A percentile compares a stretch with the other conserved stretches of the same genome.
Conservation (phyloP, 1,140 invertebrate species). For the Neelides sp. region DNA sequence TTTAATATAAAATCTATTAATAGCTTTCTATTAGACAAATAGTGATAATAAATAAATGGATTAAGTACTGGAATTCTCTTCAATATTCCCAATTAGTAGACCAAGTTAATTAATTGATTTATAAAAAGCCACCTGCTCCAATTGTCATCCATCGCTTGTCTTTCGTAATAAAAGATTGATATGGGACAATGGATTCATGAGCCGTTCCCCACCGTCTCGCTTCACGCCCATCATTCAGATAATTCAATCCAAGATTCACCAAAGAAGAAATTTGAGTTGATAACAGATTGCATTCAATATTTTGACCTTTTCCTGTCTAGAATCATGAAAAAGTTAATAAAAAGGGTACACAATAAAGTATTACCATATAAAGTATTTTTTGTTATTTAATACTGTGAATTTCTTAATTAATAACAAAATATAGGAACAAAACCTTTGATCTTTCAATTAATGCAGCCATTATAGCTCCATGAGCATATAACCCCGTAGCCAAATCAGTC, state of each 20-base stretch:
- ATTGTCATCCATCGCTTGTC: constrained; percentile 60
- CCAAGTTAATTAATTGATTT: no score
- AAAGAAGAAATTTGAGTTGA: constrained; percentile 79
- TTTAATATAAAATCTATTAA: no score
- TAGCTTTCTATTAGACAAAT: no score
- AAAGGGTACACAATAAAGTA: background rate
- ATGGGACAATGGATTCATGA: constrained; percentile 89
- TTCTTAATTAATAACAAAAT: no score
- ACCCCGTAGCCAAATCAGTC: constrained; percentile 81
- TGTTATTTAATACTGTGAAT: no score
- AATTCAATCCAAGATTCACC: constrained; percentile 81
- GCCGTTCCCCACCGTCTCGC: constrained; percentile 71
- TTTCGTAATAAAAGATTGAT: constrained; percentile 69
- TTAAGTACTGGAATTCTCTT: no score
- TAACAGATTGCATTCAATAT: constrained; percentile 86
- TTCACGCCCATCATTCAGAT: constrained; percentile 62
- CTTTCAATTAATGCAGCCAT: constrained; percentile 53
- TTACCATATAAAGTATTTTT: no score
- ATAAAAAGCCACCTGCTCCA: constrained; percentile 48
- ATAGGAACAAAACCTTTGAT: constrained; percentile 13
- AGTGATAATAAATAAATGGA: no score
- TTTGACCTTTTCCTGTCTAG: constrained; percentile 66
- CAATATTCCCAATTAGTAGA: no score
- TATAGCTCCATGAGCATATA: constrained; percentile 92
- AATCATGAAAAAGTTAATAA: constrained; percentile 8